phyloP scores from a whole-genome alignment of 2,888 invertebrate species.

The Oegoconia quadripuncta region DNA sequence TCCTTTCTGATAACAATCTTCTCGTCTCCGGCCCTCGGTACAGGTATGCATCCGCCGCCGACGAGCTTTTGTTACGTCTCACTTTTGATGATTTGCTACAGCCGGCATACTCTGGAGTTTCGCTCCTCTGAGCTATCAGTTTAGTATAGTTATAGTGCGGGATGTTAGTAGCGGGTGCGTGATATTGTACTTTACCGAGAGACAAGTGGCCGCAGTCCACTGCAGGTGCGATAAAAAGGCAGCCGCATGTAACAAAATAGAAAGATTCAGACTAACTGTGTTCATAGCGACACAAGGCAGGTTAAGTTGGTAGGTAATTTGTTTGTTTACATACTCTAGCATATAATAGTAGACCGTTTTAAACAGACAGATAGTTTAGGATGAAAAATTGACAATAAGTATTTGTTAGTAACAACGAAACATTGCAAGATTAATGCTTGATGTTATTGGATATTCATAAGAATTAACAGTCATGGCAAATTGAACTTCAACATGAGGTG shows the following conservation, averaged over 20 bases:
- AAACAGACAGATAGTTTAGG: neutral
- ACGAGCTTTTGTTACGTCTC: slow-evolving; percentile 73
- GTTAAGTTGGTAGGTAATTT: slow-evolving; percentile 3
- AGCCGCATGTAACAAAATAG: slow-evolving; percentile 80
- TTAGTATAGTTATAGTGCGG: slow-evolving; percentile 66
- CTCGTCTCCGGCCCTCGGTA: slow-evolving; percentile 58
- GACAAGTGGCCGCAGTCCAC: slow-evolving; percentile 82
- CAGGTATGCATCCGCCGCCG: slow-evolving; percentile 63
- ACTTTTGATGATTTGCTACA: slow-evolving; percentile 57
- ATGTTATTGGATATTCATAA: too few relatives aligned
- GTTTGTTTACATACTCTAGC: slow-evolving; percentile 13
- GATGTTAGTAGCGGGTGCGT: slow-evolving; percentile 79
- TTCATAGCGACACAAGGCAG: slow-evolving; percentile 20
- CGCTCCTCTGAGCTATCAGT: slow-evolving; percentile 54
- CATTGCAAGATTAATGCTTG: slow-evolving; percentile 6
- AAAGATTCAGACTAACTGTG: slow-evolving; percentile 62
- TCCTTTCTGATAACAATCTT: slow-evolving; percentile 58
- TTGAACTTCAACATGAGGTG: too few relatives aligned
- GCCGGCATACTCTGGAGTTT: slow-evolving; percentile 51
- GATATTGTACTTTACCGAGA: slow-evolving; percentile 85
- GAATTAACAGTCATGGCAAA: too few relatives aligned
- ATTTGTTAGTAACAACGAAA: slow-evolving; percentile 35
- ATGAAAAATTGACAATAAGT: neutral
- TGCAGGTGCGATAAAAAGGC: slow-evolving; percentile 80
- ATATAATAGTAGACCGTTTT: slow-evolving; percentile 1